Evolutionary conservation across 2,113 vertebrate genomes (phyloP).

Genomic region (Nymphicus hollandicus): DNA sequence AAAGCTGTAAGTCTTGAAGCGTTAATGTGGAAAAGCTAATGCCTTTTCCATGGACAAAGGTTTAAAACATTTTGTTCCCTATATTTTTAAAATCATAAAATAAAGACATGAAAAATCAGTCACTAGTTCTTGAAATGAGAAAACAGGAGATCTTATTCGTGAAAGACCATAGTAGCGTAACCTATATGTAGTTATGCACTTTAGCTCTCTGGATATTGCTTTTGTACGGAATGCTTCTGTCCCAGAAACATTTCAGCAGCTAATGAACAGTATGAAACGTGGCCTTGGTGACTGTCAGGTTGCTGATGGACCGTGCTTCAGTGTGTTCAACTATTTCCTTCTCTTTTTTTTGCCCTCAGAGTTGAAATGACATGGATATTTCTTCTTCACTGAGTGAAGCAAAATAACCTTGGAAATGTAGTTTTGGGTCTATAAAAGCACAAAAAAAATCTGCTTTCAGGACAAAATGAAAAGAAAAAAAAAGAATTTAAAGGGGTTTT

Average conservation of each 20-base stretch:
- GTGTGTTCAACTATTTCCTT: background rate
- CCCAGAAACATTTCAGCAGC: background rate
- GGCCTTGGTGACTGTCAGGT: background rate
- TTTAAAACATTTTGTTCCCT: background rate
- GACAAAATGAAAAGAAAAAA: background rate
- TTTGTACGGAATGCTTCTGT: background rate
- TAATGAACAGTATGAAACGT: accelerated
- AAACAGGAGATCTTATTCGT: background rate
- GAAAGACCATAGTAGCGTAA: accelerated
- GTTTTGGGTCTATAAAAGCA: background rate
- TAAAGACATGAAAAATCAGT: background rate
- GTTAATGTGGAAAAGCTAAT: background rate
- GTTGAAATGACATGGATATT: background rate
- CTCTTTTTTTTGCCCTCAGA: background rate
- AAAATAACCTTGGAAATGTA: background rate
- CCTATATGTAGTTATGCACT: background rate
- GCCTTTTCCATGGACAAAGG: background rate
- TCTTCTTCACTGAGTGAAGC: background rate
- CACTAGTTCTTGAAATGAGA: background rate
- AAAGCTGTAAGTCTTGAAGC: background rate
- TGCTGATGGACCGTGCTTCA: accelerated
- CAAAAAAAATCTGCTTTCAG: background rate
- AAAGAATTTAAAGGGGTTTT: background rate
- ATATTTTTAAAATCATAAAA: background rate
- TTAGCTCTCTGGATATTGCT: background rate